Base-by-base conservation (phyloP, 2,797 vertebrate species). In the Sitta carolinensis region DNA sequence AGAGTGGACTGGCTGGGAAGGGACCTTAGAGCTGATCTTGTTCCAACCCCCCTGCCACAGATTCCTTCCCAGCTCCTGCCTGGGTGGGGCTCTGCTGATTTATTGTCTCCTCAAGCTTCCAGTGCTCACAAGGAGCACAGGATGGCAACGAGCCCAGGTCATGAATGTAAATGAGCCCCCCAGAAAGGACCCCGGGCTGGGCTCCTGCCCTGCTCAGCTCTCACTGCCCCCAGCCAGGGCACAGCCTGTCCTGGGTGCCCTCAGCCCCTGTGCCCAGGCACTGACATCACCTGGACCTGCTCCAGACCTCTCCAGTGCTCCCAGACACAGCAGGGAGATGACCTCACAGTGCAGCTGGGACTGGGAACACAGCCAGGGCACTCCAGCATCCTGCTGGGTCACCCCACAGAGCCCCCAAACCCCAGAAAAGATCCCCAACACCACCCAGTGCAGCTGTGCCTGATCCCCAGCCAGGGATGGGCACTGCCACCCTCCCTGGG, bases 301-400 rank as follows among this genome's bases (percentile, higher is more conserved):
- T 9, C 75, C 86, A 11, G 55, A 54, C 18, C 51, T 13, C 58
- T 29, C 51, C 55, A 51, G 11, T 1, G 61, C 80, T 48, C 84
- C 16, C 16, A 42, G 81, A 54, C 52, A 32, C 52, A 20, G 5
- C 51, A 52, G 27, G 47, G 54, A 16, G 45, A 38, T 34, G 6
- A 7, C 38, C 57, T 50, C 77, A 4, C 27, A 42, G 40, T 1
- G 32, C 57, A 32, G 64, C 7, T 47, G 34, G 72, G 81, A 10
- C 18, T 21, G 27, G 9, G 22, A 45, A 18, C 0, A 3, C 2
- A 5, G 32, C 13, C 5, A 17, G 29, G 5, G 64, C 36, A 27
- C 3, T 5, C 3, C 40, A 11, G 16, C 22, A 3, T 51, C 45
- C 45, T 55, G 34, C 4, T 2, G 50, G 29, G 3, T 8, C 19